A percentile compares a stretch with the other conserved stretches of the same genome.
phyloP scores from a whole-genome alignment of 2,797 vertebrate species.

The Lycodopsis pacificus region DNA sequence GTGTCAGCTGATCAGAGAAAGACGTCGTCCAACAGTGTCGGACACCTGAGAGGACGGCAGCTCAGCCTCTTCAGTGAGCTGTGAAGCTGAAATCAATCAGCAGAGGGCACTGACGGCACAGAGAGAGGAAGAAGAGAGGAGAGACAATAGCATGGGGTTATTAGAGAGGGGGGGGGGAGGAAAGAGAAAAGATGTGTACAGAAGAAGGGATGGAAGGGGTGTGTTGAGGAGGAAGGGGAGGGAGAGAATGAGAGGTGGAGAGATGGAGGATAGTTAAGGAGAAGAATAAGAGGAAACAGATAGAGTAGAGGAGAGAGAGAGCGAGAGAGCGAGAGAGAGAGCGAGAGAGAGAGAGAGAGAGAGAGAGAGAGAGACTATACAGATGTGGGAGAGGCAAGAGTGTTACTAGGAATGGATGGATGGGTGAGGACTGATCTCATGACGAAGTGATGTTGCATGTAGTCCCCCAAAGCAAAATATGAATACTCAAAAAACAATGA shows the following conservation, averaged over 20 bases:
- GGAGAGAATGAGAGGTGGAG: background rate
- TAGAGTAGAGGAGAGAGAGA: background rate
- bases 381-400: background rate
- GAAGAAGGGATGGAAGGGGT: background rate
- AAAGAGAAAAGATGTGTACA: background rate
- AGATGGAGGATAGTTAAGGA: background rate
- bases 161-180: background rate
- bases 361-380: background rate
- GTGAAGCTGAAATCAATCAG: conserved; percentile 47
- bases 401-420: no score
- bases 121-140: conserved; percentile 19
- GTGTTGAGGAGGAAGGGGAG: background rate
- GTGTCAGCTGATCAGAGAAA: conserved; percentile 9
- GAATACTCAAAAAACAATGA: background rate
- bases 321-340: background rate
- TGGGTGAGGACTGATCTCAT: background rate
- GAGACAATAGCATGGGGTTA: background rate
- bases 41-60: background rate
- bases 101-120: conserved; percentile 67
- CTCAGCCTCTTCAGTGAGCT: background rate
- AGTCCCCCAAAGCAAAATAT: background rate
- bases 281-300: background rate
- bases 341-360: background rate
- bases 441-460: background rate
- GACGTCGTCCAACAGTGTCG: no score